These are phyloP conservation scores for Xestia ashworthii DNA, from an alignment of 2,888 invertebrate genomes.

Conservation along the genomic window DNA sequence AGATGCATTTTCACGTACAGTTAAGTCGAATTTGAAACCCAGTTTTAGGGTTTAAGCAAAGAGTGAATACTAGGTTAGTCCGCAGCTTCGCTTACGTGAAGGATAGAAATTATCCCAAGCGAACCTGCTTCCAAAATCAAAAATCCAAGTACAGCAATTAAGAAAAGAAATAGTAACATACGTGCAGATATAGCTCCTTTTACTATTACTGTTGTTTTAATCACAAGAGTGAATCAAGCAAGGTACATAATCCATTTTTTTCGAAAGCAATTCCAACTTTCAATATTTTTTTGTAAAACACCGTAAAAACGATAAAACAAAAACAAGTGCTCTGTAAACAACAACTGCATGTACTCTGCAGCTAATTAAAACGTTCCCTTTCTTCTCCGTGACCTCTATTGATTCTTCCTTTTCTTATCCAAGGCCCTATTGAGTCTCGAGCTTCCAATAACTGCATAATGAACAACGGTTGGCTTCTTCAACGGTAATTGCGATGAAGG, in stretches of 20 bases:
- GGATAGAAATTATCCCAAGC: background rate
- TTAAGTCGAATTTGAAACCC: background rate
- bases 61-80: background rate
- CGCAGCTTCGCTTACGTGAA: background rate
- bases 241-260: background rate
- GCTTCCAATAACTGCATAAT: slow-evolving; percentile 44
- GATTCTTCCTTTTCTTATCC: background rate
- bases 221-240: background rate
- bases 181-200: no score
- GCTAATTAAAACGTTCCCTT: slow-evolving; percentile 12
- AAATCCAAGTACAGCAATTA: background rate
- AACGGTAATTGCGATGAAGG: slow-evolving; percentile 27
- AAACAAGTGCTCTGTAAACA: background rate
- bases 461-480: slow-evolving; percentile 22
- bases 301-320: background rate
- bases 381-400: background rate
- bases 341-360: background rate
- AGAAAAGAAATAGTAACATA: no score
- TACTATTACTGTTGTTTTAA: no score
- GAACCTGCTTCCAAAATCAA: background rate
- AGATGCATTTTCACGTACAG: background rate
- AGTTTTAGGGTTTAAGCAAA: background rate
- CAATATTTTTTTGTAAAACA: background rate
- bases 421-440: slow-evolving; percentile 20
- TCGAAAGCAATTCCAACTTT: background rate